Evolutionary conservation across 1,140 invertebrate species (phyloP).

Genomic region (Drosophila guanche): DNA sequence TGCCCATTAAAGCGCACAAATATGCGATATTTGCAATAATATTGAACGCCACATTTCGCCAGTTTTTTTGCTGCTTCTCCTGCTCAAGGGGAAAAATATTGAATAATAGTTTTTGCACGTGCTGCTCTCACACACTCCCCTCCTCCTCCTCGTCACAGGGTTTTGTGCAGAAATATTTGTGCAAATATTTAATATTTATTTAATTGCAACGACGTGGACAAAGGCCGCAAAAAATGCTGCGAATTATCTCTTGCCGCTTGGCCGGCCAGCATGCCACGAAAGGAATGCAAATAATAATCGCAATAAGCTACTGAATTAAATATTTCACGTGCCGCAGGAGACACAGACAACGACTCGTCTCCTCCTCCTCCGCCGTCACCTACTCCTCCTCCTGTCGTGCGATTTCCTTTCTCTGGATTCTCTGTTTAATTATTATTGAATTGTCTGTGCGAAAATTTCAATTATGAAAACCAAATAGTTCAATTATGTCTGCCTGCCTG

Average conservation of each 20-base stretch:
- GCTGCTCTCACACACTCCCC: not conserved
- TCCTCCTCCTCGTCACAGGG: too few species aligned
- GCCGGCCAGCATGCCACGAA: conserved; percentile 19
- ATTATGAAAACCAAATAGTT: conserved; percentile 80
- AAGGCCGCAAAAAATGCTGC: conserved; percentile 42
- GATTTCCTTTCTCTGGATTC: conserved; percentile 2
- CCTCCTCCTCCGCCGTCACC: not conserved
- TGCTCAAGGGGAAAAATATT: conserved; percentile 10
- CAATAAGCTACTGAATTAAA: conserved; percentile 82
- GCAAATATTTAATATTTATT: conserved; percentile 57
- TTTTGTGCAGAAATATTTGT: conserved; percentile 2
- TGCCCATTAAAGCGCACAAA: conserved; percentile 53
- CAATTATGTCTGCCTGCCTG: conserved; percentile 53
- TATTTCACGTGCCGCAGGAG: conserved; percentile 65
- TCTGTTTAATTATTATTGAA: conserved; percentile 77
- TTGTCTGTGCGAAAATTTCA: conserved; percentile 72
- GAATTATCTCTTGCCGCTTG: conserved; percentile 52
- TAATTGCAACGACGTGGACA: conserved; percentile 37
- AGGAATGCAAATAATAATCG: conserved; percentile 77
- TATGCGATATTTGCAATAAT: conserved; percentile 39
- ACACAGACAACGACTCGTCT: conserved; percentile 23
- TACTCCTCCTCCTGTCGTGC: not conserved
- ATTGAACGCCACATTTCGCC: conserved; percentile 23
- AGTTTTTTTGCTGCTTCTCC: not conserved
- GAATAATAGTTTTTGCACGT: conserved; percentile 43